phyloP scores from a whole-genome alignment of 1,140 invertebrate species.

The Lethrus apterus region DNA sequence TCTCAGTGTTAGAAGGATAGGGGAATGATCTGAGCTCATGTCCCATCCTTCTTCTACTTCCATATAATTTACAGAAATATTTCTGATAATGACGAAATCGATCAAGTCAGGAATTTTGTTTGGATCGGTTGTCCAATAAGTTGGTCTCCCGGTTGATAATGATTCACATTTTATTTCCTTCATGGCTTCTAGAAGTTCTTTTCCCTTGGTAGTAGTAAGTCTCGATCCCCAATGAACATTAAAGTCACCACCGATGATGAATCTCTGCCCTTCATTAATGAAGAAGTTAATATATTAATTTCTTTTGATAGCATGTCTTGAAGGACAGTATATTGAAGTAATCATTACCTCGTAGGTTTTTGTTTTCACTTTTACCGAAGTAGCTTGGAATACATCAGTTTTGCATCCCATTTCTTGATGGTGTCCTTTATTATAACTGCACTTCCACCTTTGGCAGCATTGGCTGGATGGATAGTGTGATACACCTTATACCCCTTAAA shows the following conservation, averaged over 20 bases:
- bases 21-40: constrained; percentile 28
- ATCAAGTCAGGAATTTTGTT: constrained; percentile 36
- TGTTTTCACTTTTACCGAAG: neutral
- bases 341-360: neutral
- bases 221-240: constrained; percentile 8
- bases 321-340: constrained; percentile 16
- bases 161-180: neutral
- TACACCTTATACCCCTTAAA: too few relatives aligned
- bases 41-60: constrained; percentile 18
- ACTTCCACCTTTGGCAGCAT: constrained; percentile 12
- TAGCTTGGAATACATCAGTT: neutral
- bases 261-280: constrained; percentile 17
- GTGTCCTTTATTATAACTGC: constrained; percentile 2
- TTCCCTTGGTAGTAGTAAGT: constrained; percentile 2
- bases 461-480: constrained; percentile 22
- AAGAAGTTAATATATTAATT: constrained; percentile 23
- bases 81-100: constrained; percentile 31
- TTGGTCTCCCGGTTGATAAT: constrained; percentile 31
- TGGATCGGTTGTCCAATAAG: constrained; percentile 36
- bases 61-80: constrained; percentile 16
- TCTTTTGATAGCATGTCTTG: constrained; percentile 19
- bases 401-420: constrained; percentile 6
- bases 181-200: constrained; percentile 14
- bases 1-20: constrained; percentile 20
- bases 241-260: constrained; percentile 5